Evolutionary conservation across 2,797 vertebrate genomes (phyloP), one percentile per base, ranked within the genome.

Genomic region (Notoglanidium macrostoma): DNA sequence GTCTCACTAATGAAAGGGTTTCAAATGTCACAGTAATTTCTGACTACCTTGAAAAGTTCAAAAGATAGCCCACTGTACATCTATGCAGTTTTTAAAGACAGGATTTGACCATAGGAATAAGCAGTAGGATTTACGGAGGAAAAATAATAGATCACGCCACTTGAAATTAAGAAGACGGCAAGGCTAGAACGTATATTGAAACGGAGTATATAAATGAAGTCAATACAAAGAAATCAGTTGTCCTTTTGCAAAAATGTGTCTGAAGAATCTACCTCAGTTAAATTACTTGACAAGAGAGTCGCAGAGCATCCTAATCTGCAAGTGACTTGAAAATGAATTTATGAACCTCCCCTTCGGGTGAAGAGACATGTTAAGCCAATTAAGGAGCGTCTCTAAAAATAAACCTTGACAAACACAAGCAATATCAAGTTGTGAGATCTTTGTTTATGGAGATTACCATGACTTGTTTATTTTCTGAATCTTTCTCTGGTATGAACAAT

Each of bases 1-100:
- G 83, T 87, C 85, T 81, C 86, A 73, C 89, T 92, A 93, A 93
- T 91, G 91, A 92, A 92, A 91, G 92, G 88, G 87, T 90, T 91
- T 87, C 88, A 93, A 92, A 93, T 92, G 92, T 90, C 91, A 92
- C 59, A 86, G 92, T 91, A 90, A 90, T 91, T 92, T 89, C 88
- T 87, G 90, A 90, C 88, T 89, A 88, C 68, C 90, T 86, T 90
- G 85, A 91, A 91, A 92, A 93, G 91, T 92, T 92, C 92, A 93
- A 88, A 88, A 89, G 86, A 89, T 83, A 83, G 87, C 86, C 73
- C 78, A 55, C 74, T 89, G 82, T 90, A 90, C 85, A 90, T 88
- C 88, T 86, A 72, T 86, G 77, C 87, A 85, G 86, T 88, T 90
- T 90, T 87, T 74, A 72, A 54, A 86, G 86, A 77, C 88, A 79